A percentile compares a stretch with the other conserved stretches of the same genome.
Evolutionary conservation across 2,888 invertebrate genomes (phyloP).

Genomic region (Hesperia comma): DNA sequence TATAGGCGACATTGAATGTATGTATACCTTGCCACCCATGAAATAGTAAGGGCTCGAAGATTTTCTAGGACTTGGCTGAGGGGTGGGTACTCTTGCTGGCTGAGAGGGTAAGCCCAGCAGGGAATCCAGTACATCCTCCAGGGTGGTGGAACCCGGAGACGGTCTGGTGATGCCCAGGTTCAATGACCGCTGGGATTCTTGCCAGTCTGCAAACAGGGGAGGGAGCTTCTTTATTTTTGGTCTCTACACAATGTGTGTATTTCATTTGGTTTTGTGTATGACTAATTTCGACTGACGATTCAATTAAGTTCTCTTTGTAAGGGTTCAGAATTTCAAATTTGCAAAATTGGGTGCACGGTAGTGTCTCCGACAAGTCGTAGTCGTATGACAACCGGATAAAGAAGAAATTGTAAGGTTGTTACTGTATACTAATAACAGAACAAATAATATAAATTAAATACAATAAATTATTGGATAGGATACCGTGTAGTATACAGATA

Average conservation of each 20-base stretch:
- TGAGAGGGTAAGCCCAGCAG: constrained; percentile 91
- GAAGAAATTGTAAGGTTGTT: neutral
- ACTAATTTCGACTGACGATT: neutral
- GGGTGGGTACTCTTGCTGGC: constrained; percentile 90
- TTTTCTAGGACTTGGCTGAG: constrained; percentile 81
- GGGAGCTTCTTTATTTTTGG: constrained; percentile 1
- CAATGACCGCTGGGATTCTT: constrained; percentile 77
- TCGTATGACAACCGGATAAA: no score
- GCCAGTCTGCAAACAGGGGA: constrained; percentile 74
- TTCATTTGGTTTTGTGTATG: neutral
- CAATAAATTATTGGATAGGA: neutral
- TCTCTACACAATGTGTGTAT: neutral
- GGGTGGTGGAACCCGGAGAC: constrained; percentile 92
- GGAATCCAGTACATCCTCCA: constrained; percentile 97
- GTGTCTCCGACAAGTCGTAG: neutral
- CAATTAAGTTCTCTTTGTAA: neutral
- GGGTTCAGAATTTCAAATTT: neutral
- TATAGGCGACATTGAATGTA: neutral
- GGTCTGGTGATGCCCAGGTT: constrained; percentile 85
- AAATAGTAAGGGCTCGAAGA: constrained; percentile 77
- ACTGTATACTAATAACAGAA: neutral
- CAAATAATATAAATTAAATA: neutral
- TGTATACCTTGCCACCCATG: constrained; percentile 75
- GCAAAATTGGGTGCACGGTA: neutral
- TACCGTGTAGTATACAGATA: neutral